Percentiles rank a stretch among this genome's conserved stretches.
Conservation (phyloP, 92 coral and sea anemone species). For the Pocillopora meandrina region DNA sequence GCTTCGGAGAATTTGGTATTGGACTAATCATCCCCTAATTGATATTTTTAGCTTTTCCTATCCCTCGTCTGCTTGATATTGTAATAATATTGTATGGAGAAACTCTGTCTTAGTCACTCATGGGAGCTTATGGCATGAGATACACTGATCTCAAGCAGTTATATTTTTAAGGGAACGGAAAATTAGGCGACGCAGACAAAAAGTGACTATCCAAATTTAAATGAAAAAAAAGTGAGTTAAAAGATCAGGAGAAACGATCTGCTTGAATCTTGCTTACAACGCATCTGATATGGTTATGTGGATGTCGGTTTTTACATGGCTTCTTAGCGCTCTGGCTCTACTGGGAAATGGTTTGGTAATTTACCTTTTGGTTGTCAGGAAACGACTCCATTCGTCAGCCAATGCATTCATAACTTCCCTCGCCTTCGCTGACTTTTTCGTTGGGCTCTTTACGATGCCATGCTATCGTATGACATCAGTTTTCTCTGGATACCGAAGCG, state of each 20-base stretch:
- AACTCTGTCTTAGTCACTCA: no score
- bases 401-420: conserved; percentile 21
- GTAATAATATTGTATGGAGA: no score
- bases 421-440: conserved; percentile 33
- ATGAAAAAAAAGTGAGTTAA: background rate
- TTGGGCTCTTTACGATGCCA: conserved; percentile 1
- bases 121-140: no score
- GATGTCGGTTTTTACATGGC: background rate
- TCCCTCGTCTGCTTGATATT: no score
- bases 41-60: no score
- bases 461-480: background rate
- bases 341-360: conserved; percentile 11
- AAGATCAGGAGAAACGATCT: background rate
- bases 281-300: background rate
- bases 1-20: no score
- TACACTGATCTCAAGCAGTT: no score
- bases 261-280: background rate
- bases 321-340: background rate
- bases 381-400: conserved; percentile 6
- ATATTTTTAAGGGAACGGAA: background rate
- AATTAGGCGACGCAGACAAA: background rate
- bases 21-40: no score
- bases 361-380: background rate
- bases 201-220: background rate
- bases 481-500: background rate